Evolutionary conservation across 1,140 invertebrate genomes (phyloP).

Genomic region (Meteorus sp.): DNA sequence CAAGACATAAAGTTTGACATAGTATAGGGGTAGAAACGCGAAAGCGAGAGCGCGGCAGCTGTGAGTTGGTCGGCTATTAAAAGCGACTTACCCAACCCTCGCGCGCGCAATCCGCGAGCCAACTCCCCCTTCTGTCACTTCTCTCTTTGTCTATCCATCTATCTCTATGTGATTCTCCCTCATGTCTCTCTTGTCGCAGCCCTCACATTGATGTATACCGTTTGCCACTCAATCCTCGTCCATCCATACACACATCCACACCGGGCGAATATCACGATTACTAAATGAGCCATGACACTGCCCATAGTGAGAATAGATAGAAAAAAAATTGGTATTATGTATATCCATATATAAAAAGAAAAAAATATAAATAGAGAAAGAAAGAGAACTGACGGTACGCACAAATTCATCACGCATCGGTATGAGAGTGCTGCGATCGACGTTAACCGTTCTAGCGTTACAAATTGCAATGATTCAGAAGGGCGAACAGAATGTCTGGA

Average conservation of each 20-base stretch:
- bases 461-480: constrained; percentile 14
- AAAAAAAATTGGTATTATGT: no score
- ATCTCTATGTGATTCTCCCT: constrained; percentile 1
- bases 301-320: no score
- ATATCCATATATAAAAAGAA: neutral
- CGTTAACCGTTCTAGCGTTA: constrained; percentile 8
- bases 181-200: neutral
- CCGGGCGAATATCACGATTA: constrained; percentile 36
- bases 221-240: neutral
- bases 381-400: neutral
- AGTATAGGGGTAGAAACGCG: constrained; percentile 18
- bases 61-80: constrained; percentile 34
- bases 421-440: constrained; percentile 4
- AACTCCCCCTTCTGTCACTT: constrained; percentile 25
- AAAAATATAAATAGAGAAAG: neutral
- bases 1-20: constrained; percentile 5
- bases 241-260: constrained; percentile 2
- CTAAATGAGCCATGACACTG: constrained; percentile 43
- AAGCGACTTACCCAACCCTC: constrained; percentile 31
- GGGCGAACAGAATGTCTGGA: neutral
- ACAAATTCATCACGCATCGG: constrained; percentile 5
- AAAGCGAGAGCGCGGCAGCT: constrained; percentile 29
- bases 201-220: neutral
- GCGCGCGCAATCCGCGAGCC: constrained; percentile 12
- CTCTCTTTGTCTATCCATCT: neutral